Conservation (phyloP, 2,888 invertebrate genomes). For the Drosophila neonasuta region DNA sequence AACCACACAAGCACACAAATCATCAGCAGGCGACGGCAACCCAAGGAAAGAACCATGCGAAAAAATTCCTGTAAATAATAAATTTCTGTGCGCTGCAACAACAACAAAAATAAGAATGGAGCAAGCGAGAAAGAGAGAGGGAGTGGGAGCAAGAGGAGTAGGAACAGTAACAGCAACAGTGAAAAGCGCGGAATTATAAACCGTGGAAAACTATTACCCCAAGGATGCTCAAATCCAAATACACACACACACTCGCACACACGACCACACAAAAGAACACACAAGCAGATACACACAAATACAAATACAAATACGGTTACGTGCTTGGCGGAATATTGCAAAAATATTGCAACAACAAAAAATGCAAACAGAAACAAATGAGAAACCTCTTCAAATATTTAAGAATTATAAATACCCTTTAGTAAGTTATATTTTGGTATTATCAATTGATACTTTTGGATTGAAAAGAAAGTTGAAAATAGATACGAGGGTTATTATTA, state of each 20-base stretch:
- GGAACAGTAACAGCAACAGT: constrained; percentile 30
- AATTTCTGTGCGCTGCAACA: constrained; percentile 56
- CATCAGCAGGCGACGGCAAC: constrained; percentile 67
- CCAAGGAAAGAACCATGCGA: constrained; percentile 50
- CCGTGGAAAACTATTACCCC: constrained; percentile 78
- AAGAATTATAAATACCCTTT: constrained; percentile 34
- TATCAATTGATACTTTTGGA: too few relatives aligned
- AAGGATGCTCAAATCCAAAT: constrained; percentile 75
- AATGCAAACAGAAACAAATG: constrained; percentile 30
- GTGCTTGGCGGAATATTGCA: constrained; percentile 69
- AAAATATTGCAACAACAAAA: constrained; percentile 66
- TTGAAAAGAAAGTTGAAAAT: too few relatives aligned
- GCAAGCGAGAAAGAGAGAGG: constrained; percentile 8
- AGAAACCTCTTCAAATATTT: not conserved
- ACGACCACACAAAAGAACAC: constrained; percentile 9
- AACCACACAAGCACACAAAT: constrained; percentile 75
- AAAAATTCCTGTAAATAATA: constrained; percentile 74
- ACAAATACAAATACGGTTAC: constrained; percentile 64
- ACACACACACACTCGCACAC: constrained; percentile 31
- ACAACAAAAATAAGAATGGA: constrained; percentile 10
- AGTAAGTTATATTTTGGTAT: too few relatives aligned
- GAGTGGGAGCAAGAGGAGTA: constrained; percentile 14
- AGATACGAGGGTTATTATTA: too few relatives aligned
- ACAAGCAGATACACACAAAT: constrained; percentile 23
- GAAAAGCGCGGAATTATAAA: constrained; percentile 73